Conservation (phyloP, 2,888 invertebrate species). For the Spicauda simplicius region DNA sequence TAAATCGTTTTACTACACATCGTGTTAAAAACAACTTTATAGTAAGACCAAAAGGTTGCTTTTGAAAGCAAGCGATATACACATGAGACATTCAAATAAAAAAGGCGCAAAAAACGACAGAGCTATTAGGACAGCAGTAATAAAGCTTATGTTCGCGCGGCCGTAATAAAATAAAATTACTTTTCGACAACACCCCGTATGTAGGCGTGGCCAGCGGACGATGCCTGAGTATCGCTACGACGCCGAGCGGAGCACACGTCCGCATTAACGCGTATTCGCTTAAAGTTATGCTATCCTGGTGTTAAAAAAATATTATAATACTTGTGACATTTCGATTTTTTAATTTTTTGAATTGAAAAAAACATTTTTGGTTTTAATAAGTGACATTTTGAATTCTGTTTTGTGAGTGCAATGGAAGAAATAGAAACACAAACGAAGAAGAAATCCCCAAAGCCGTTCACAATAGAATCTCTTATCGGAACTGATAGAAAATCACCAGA, state of each 20-base stretch:
- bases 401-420: constrained; percentile 62
- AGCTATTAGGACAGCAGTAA: constrained; percentile 62
- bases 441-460: constrained; percentile 85
- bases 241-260: constrained; percentile 60
- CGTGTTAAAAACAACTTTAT: background rate
- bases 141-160: constrained; percentile 75
- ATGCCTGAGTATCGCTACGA: constrained; percentile 61
- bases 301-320: constrained; percentile 1
- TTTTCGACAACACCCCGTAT: constrained; percentile 76
- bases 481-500: constrained; percentile 73
- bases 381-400: constrained; percentile 26
- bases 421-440: constrained; percentile 68
- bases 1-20: background rate
- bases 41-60: constrained; percentile 38
- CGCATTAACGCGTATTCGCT: constrained; percentile 39
- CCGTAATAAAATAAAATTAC: constrained; percentile 74
- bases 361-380: background rate
- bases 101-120: constrained; percentile 54
- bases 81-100: constrained; percentile 12
- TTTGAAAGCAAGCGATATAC: constrained; percentile 31
- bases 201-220: constrained; percentile 69
- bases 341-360: constrained; percentile 26
- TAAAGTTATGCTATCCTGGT: constrained; percentile 37
- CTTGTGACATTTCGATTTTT: constrained; percentile 22
- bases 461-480: constrained; percentile 86